phyloP scores from a whole-genome alignment of 1,140 invertebrate genomes.

The Aphis gossypii region DNA sequence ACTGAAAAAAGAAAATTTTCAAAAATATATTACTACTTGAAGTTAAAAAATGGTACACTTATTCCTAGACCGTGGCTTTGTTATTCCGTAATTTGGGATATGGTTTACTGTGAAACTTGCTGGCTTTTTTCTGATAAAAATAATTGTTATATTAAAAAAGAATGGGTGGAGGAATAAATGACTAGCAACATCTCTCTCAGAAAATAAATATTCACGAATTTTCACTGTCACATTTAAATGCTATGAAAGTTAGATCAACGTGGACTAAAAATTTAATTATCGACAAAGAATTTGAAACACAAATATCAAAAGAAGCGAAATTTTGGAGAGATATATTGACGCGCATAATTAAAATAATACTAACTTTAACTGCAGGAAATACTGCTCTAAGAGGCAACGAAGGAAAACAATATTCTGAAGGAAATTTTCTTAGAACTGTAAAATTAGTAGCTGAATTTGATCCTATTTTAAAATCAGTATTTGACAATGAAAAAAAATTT shows the following conservation, averaged over 20 bases:
- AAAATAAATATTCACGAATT: too few species aligned
- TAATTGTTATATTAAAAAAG: too few species aligned
- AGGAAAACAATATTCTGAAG: conserved; percentile 2
- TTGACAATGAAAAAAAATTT: neutral
- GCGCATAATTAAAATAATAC: neutral
- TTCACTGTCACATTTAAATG: neutral
- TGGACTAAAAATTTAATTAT: conserved; percentile 1
- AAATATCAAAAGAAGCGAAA: neutral
- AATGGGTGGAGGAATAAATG: too few species aligned
- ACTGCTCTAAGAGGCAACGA: neutral
- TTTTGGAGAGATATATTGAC: neutral
- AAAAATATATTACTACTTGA: too few species aligned
- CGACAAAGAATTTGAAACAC: conserved; percentile 21
- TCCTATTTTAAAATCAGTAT: neutral
- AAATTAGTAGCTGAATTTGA: neutral
- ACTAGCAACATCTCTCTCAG: too few species aligned
- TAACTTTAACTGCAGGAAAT: neutral
- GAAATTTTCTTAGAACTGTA: neutral
- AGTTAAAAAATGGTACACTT: too few species aligned
- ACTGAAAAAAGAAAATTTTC: too few species aligned
- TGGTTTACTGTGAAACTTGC: too few species aligned
- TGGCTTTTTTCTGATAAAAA: too few species aligned
- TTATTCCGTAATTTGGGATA: too few species aligned
- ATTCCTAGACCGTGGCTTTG: too few species aligned
- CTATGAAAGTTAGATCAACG: neutral